Percentiles rank a stretch among this genome's conserved stretches.
These are phyloP conservation scores for Labeo catla DNA, from an alignment of 2,113 vertebrate species.

Conservation along the genomic window DNA sequence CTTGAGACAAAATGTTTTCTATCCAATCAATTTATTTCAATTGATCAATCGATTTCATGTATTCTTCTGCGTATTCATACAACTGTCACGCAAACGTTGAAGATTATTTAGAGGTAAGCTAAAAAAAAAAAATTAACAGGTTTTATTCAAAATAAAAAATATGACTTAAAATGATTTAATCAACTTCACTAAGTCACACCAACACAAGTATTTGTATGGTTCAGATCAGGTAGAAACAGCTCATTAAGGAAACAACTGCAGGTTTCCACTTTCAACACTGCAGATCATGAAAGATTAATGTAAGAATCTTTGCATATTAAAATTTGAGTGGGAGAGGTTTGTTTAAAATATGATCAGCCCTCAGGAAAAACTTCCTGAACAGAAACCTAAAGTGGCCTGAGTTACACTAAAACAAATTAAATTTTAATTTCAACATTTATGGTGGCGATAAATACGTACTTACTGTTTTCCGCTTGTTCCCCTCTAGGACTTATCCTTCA, in stretches of 20 bases:
- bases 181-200: neutral
- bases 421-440: constrained; percentile 70
- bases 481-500: neutral
- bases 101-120: neutral
- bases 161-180: neutral
- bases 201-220: neutral
- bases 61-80: neutral
- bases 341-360: constrained; percentile 75
- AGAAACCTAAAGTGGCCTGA: constrained; percentile 56
- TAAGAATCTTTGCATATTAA: constrained; percentile 75
- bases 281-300: constrained; percentile 79
- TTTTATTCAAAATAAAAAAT: neutral
- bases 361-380: constrained; percentile 69
- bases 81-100: neutral
- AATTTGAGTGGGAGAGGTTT: constrained; percentile 77
- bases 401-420: constrained; percentile 62
- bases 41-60: neutral
- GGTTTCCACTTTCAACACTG: constrained; percentile 30
- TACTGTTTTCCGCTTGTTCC: constrained; percentile 31
- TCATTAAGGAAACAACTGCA: neutral
- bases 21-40: too few relatives aligned
- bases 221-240: neutral
- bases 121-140: neutral
- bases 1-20: too few relatives aligned
- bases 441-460: constrained; percentile 51